Evolutionary conservation across 1,140 invertebrate species (phyloP).

Genomic region (Drosophila novamexicana): DNA sequence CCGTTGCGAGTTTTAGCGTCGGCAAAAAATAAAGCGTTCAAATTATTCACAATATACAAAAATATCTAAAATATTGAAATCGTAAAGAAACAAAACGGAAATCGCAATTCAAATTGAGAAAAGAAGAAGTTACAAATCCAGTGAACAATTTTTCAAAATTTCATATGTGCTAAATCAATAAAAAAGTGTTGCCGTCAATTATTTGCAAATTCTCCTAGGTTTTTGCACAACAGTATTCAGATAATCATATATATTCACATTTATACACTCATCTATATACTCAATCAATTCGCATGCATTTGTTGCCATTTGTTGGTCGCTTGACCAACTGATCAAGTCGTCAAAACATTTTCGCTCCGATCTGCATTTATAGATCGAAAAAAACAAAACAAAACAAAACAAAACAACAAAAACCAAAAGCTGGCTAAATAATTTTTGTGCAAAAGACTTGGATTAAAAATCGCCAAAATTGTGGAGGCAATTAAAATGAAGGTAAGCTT

Average conservation of each 20-base stretch:
- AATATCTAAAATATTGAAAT: neutral
- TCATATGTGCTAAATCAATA: conserved; percentile 56
- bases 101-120: too few relatives aligned
- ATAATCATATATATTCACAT: conserved; percentile 14
- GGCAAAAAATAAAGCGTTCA: conserved; percentile 14
- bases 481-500: conserved; percentile 83
- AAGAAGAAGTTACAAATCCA: neutral
- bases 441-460: conserved; percentile 82
- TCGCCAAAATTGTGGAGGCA: conserved; percentile 85
- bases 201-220: conserved; percentile 40
- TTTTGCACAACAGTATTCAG: neutral
- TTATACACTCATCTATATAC: conserved; percentile 16
- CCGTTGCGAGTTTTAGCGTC: conserved; percentile 44
- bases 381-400: conserved; percentile 4
- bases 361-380: conserved; percentile 22
- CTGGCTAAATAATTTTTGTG: conserved; percentile 66
- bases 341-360: conserved; percentile 31
- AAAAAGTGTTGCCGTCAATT: conserved; percentile 54
- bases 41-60: neutral
- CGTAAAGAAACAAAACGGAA: neutral
- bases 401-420: conserved; percentile 14
- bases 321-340: conserved; percentile 60
- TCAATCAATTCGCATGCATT: conserved; percentile 44
- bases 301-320: conserved; percentile 48
- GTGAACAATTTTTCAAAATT: conserved; percentile 60